Evolutionary conservation across 2,113 vertebrate genomes (phyloP).

Genomic region (Macquaria ambigua): DNA sequence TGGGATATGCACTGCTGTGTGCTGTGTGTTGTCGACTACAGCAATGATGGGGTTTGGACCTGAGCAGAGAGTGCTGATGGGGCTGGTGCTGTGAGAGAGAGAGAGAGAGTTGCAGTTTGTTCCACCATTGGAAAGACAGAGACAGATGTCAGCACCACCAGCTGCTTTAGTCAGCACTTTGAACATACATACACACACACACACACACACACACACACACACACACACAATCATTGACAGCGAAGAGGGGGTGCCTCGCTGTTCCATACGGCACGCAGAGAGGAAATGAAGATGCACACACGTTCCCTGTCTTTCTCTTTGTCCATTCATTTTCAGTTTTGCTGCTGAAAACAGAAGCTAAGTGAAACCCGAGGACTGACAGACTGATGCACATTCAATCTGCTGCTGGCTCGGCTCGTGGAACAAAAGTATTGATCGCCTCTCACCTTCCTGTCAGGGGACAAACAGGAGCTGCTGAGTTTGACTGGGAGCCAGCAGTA

Average conservation of each 20-base stretch:
- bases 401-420: slow-evolving; percentile 35
- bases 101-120: slow-evolving; percentile 67
- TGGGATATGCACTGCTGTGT: slow-evolving; percentile 61
- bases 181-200: slow-evolving; percentile 39
- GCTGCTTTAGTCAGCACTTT: slow-evolving; percentile 77
- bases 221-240: slow-evolving; percentile 39
- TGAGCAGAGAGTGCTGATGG: slow-evolving; percentile 70
- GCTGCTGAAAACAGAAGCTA: slow-evolving; percentile 41
- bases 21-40: slow-evolving; percentile 54
- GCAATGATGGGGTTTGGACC: slow-evolving; percentile 60
- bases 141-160: slow-evolving; percentile 78
- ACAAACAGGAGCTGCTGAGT: slow-evolving; percentile 34
- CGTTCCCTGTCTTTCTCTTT: slow-evolving; percentile 6
- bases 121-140: slow-evolving; percentile 70
- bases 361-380: slow-evolving; percentile 61
- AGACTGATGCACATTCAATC: slow-evolving; percentile 45
- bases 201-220: slow-evolving; percentile 23
- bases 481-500: slow-evolving; percentile 68
- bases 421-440: slow-evolving; percentile 73
- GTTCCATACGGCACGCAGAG: not conserved
- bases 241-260: slow-evolving; percentile 2
- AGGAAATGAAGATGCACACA: slow-evolving; percentile 20
- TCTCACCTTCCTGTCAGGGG: slow-evolving; percentile 69
- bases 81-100: slow-evolving; percentile 61
- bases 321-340: slow-evolving; percentile 27